Base-by-base conservation (phyloP, 2,113 vertebrate species). In the Ranitomeya imitator region DNA sequence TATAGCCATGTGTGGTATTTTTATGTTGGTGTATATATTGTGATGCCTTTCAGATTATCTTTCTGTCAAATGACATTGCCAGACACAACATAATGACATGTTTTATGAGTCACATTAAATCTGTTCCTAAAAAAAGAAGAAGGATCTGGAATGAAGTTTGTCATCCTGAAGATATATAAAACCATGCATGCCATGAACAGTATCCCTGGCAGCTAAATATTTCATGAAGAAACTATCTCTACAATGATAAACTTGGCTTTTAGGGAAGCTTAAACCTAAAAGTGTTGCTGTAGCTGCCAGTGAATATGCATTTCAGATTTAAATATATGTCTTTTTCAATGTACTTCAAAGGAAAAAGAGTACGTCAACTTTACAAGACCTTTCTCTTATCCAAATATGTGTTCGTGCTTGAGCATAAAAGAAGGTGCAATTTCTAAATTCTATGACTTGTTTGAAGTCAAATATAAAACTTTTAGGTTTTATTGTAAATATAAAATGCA, bases 291-390 rank as follows among this genome's bases (percentile, higher is more conserved):
- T 54, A 69, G 61, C 85, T 55, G 85, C 51, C 76, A 86, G 60
- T 86, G 21, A 51, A 65, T 86, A 79, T 86, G 76, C 85, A 67
- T 86, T 79, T 86, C 21, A 67, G 21, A 55, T 86, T 79, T 86
- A 86, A 86, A 79, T 86, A 79, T 65, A 86, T 61, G 74, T 79
- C 57, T 86, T 86, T 86, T 52, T 57, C 73, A 23, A 79, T 65
- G 73, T 63, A 60, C 59, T 65, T 86, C 74, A 86, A 74, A 78
- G 18, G 45, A 85, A 11, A 74, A 73, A 57, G 67, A 85, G 19
- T 45, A 31, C 6, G 55, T 60, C 84, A n/a, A 45, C 73, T 86
- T 55, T 31, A 73, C 45, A 18, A 59, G 51, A 85, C 15, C 84
- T 59, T 59, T 59, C 69, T 85, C 45, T 60, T 60, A 59, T 85